Evolutionary conservation across 2,888 invertebrate species (phyloP).

Genomic region (Electrophaes corylata): DNA sequence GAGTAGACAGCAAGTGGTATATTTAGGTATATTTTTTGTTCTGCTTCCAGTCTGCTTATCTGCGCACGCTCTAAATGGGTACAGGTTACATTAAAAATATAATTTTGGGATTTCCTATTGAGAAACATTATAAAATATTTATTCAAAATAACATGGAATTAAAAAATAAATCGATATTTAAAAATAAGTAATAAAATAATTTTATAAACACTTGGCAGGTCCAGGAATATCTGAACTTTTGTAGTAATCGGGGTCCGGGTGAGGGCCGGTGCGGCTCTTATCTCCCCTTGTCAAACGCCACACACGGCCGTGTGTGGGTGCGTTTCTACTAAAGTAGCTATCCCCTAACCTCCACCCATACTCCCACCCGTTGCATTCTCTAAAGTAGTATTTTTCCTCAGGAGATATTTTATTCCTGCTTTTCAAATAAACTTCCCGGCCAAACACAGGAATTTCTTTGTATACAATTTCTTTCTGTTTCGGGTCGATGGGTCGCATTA

Average conservation of each 20-base stretch:
- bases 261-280: conserved; percentile 52
- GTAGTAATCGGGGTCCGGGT: conserved; percentile 55
- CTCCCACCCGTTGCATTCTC: conserved; percentile 46
- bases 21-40: too few relatives aligned
- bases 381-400: conserved; percentile 57
- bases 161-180: conserved; percentile 7
- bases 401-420: conserved; percentile 47
- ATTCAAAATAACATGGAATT: conserved; percentile 5
- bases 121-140: conserved; percentile 11
- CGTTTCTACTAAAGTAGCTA: conserved; percentile 45
- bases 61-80: too few relatives aligned
- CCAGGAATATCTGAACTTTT: conserved; percentile 39
- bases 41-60: too few relatives aligned
- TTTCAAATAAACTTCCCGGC: conserved; percentile 53
- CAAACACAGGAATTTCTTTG: conserved; percentile 52
- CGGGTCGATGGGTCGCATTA: conserved; percentile 54
- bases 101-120: too few relatives aligned
- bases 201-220: conserved; percentile 38
- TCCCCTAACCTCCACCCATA: conserved; percentile 59
- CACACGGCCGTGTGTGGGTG: conserved; percentile 46
- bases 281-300: conserved; percentile 47
- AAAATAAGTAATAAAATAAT: conserved; percentile 12
- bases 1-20: too few relatives aligned
- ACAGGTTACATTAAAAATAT: too few relatives aligned
- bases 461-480: conserved; percentile 49